A percentile compares a stretch with the other conserved stretches of the same genome.
Conservation (phyloP, 2,888 invertebrate genomes). For the Thyatira batis region DNA sequence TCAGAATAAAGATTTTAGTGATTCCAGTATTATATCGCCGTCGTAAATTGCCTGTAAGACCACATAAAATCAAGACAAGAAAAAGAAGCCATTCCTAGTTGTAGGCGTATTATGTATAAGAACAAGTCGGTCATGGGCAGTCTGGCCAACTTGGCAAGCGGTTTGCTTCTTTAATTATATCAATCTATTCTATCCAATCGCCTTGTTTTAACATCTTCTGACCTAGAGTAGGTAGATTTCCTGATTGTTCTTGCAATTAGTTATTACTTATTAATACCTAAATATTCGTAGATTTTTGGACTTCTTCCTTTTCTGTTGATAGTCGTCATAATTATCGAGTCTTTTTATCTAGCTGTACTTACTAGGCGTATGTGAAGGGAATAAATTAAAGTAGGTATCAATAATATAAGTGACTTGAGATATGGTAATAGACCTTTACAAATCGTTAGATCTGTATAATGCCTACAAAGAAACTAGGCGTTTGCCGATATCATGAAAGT, state of each 20-base stretch:
- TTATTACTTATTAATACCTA: no score
- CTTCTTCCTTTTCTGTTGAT: no score
- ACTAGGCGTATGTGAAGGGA: no score
- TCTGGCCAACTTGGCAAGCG: conserved; percentile 74
- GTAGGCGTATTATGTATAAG: conserved; percentile 21
- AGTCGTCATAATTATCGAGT: no score
- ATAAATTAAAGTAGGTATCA: no score
- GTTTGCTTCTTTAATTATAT: conserved; percentile 64
- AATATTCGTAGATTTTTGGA: no score
- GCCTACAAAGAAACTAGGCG: no score
- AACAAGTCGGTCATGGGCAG: conserved; percentile 55
- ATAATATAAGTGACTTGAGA: no score
- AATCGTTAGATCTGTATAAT: not conserved
- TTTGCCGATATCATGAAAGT: not conserved
- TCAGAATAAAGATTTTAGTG: not conserved
- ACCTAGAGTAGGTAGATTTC: conserved; percentile 33
- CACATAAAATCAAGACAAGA: not conserved
- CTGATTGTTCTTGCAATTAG: conserved; percentile 18
- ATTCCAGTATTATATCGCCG: not conserved
- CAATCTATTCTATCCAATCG: conserved; percentile 50
- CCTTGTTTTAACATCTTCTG: conserved; percentile 38
- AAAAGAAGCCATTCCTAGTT: conserved; percentile 12
- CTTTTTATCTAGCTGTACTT: no score
- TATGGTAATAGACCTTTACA: not conserved
- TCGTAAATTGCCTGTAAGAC: conserved; percentile 7